Evolutionary conservation across 2,888 invertebrate genomes (phyloP).

Genomic region (Trilocha varians): DNA sequence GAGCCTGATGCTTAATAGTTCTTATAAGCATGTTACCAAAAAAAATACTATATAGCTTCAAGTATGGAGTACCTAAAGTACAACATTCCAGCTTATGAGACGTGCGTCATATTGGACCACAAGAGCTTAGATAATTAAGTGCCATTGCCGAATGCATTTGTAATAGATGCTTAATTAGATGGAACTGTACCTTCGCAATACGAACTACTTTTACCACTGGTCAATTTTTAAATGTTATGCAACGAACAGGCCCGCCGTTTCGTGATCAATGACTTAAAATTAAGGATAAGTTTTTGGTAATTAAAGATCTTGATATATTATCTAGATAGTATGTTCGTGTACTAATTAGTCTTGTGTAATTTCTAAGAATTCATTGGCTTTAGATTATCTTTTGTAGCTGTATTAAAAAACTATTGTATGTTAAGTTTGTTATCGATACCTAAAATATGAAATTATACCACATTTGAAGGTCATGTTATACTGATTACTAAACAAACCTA

Average conservation of each 20-base stretch:
- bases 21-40: too few species aligned
- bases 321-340: not conserved
- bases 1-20: too few species aligned
- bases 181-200: constrained; percentile 29
- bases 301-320: constrained; percentile 29
- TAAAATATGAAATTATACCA: too few species aligned
- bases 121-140: not conserved
- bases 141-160: not conserved
- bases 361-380: too few species aligned
- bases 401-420: too few species aligned
- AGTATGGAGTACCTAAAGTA: too few species aligned
- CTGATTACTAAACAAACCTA: too few species aligned
- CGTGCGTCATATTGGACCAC: not conserved
- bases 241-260: constrained; percentile 46
- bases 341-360: too few species aligned
- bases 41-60: too few species aligned
- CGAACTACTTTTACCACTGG: constrained; percentile 41
- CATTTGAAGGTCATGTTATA: too few species aligned
- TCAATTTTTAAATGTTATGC: constrained; percentile 36
- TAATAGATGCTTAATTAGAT: constrained; percentile 18
- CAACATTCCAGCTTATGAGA: not conserved
- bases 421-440: too few species aligned
- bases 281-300: constrained; percentile 55
- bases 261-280: constrained; percentile 53
- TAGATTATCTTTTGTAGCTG: too few species aligned